Conservation (phyloP, 1,140 invertebrate genomes). For the Papilio polytes region DNA sequence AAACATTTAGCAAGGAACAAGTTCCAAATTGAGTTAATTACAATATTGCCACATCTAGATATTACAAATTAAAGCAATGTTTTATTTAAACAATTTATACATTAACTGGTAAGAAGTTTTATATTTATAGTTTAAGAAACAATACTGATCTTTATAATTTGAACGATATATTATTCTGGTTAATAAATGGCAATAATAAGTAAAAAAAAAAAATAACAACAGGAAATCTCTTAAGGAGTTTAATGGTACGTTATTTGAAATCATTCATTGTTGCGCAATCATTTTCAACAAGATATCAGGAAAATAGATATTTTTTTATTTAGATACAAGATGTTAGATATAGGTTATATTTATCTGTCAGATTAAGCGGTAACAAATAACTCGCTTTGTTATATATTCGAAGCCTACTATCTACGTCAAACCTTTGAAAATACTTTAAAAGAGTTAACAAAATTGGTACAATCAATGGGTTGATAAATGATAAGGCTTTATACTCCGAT, state of each 20-base stretch:
- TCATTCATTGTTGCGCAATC: not conserved
- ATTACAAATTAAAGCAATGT: slow-evolving; percentile 1
- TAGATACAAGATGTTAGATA: not conserved
- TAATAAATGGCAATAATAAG: not conserved
- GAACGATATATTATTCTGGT: not conserved
- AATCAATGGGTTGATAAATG: slow-evolving; percentile 45
- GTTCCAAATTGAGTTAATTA: not conserved
- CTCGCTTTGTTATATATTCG: slow-evolving; percentile 2
- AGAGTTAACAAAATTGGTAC: slow-evolving; percentile 41
- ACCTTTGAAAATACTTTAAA: slow-evolving; percentile 40
- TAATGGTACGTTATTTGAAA: not conserved
- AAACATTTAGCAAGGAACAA: not conserved
- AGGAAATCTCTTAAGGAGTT: not conserved
- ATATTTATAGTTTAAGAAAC: not conserved
- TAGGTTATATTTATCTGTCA: not conserved
- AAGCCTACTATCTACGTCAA: slow-evolving; percentile 23
- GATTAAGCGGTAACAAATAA: slow-evolving; percentile 7
- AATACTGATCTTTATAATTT: not conserved
- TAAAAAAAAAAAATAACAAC: not conserved
- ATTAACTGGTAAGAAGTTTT: not conserved
- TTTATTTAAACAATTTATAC: not conserved
- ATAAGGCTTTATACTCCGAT: slow-evolving; percentile 54
- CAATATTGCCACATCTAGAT: not conserved
- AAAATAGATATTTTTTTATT: not conserved
- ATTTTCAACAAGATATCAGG: slow-evolving; percentile 1